Percentiles rank a stretch among this genome's conserved stretches.
These are phyloP conservation scores for Nycticebus coucang DNA, from an alignment of 2,113 vertebrate genomes.

Conservation along the genomic window DNA sequence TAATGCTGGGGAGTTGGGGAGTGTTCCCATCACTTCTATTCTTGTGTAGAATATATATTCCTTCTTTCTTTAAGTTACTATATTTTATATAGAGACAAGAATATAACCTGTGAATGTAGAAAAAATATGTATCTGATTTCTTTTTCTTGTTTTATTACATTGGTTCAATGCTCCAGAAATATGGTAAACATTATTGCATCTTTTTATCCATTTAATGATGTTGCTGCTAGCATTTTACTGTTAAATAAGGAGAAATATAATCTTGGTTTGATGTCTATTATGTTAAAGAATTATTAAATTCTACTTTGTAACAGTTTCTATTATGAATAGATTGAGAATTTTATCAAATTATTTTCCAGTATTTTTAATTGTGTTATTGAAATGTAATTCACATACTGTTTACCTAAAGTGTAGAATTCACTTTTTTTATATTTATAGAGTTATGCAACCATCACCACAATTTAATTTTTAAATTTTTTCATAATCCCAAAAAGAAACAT, in stretches of 20 bases:
- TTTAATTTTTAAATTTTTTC: background rate
- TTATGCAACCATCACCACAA: background rate
- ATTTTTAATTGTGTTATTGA: background rate
- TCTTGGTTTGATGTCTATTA: background rate
- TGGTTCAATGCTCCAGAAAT: background rate
- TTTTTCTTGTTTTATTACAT: slow-evolving; percentile 26
- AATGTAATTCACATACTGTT: background rate
- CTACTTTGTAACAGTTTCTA: background rate
- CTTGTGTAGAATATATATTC: background rate
- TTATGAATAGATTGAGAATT: background rate
- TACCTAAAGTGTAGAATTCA: background rate
- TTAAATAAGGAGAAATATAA: background rate
- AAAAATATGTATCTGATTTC: background rate
- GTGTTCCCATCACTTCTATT: background rate
- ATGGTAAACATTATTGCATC: background rate
- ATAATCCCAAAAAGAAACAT: background rate
- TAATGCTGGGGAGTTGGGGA: background rate
- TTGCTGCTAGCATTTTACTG: background rate
- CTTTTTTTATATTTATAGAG: background rate
- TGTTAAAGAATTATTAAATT: background rate
- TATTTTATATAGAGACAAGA: background rate
- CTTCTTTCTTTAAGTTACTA: background rate
- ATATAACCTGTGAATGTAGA: background rate
- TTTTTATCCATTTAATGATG: background rate
- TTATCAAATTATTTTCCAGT: background rate